A percentile compares a stretch with the other conserved stretches of the same genome.
These are phyloP conservation scores for Entosphenus tridentatus DNA, from an alignment of 2,113 vertebrate genomes.

Conservation along the genomic window DNA sequence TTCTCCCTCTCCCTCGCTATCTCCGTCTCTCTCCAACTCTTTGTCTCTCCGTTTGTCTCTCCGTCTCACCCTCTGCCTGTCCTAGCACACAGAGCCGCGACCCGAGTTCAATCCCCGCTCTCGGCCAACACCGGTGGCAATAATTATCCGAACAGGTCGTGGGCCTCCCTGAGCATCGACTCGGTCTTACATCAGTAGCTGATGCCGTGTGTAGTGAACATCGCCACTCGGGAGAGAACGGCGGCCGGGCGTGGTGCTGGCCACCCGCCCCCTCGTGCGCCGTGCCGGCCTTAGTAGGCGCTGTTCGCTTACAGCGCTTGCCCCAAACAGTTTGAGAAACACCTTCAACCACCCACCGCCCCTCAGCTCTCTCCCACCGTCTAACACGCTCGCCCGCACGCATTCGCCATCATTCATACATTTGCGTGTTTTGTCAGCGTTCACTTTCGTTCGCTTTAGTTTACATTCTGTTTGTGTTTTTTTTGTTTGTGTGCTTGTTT, in stretches of 20 bases:
- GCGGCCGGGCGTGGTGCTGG: too few relatives aligned
- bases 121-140: neutral
- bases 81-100: neutral
- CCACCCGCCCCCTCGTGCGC: neutral
- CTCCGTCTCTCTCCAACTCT: neutral
- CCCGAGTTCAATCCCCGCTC: neutral
- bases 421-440: too few relatives aligned
- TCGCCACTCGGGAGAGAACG: neutral
- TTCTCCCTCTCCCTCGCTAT: neutral
- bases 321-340: neutral
- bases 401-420: neutral
- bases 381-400: neutral
- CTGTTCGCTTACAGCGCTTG: neutral
- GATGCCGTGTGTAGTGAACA: fast-evolving
- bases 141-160: neutral
- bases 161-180: neutral
- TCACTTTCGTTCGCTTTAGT: too few relatives aligned
- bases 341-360: neutral
- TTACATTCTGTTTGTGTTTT: too few relatives aligned
- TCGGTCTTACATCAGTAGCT: neutral
- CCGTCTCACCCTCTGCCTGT: neutral
- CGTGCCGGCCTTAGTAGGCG: neutral
- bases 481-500: too few relatives aligned
- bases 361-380: neutral
- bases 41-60: neutral